Conservation (phyloP, 1,140 invertebrate species). For the Brachionus paranguensis region DNA sequence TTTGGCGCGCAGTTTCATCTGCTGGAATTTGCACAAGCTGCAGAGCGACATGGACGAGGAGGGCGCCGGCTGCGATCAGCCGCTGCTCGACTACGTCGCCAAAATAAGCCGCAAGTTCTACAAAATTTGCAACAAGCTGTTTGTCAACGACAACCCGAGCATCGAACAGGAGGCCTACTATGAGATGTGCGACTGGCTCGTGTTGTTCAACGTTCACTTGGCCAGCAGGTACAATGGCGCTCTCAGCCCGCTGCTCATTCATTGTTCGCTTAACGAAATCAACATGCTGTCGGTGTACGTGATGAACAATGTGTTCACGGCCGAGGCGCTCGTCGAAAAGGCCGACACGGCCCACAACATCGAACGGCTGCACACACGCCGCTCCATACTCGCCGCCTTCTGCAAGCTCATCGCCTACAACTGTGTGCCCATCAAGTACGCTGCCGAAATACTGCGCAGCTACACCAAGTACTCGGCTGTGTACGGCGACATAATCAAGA, state of each 20-base stretch:
- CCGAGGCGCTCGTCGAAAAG: neutral
- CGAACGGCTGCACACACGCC: constrained; percentile 86
- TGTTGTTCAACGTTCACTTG: constrained; percentile 87
- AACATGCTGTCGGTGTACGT: constrained; percentile 43
- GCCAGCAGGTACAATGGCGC: constrained; percentile 56
- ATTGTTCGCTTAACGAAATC: constrained; percentile 41
- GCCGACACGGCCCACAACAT: constrained; percentile 83
- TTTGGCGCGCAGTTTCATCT: constrained; percentile 23
- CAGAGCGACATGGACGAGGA: neutral
- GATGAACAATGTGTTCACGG: constrained; percentile 77
- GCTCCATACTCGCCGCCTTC: constrained; percentile 90
- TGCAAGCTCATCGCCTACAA: constrained; percentile 97
- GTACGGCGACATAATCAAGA: constrained; percentile 99
- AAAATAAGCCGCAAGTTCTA: constrained; percentile 40
- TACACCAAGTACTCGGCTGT: constrained; percentile 97
- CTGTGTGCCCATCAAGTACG: constrained; percentile 81
- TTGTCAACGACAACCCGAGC: constrained; percentile 11
- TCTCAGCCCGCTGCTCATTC: constrained; percentile 37
- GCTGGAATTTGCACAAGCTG: constrained; percentile 31
- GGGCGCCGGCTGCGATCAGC: neutral
- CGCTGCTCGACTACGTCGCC: neutral
- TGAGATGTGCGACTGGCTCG: constrained; percentile 84
- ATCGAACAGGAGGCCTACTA: constrained; percentile 68
- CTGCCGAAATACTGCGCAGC: constrained; percentile 90
- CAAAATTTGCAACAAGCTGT: constrained; percentile 41